Evolutionary conservation across 2,888 invertebrate genomes (phyloP).

Genomic region (Scaptomyza caliginosa): DNA sequence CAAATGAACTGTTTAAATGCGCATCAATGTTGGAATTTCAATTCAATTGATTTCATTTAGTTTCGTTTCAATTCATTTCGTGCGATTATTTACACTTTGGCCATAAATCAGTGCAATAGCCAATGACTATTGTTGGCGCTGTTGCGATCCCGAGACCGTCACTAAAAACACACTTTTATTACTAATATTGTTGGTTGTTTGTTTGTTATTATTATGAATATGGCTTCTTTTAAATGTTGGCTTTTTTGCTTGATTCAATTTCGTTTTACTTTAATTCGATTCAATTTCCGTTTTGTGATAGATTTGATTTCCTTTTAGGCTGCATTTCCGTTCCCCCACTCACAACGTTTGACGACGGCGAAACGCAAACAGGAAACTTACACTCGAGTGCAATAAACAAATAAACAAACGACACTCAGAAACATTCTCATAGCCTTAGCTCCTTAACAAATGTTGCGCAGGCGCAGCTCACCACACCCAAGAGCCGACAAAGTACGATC

Average conservation of each 20-base stretch:
- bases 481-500: conserved; percentile 18
- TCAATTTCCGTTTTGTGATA: conserved; percentile 53
- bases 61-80: conserved; percentile 39
- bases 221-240: conserved; percentile 23
- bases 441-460: conserved; percentile 43
- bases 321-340: conserved; percentile 53
- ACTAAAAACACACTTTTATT: conserved; percentile 31
- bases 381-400: conserved; percentile 53
- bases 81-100: conserved; percentile 64
- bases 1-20: conserved; percentile 16
- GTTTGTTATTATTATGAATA: conserved; percentile 26
- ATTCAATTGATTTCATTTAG: conserved; percentile 42
- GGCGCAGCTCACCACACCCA: conserved; percentile 46
- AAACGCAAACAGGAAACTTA: conserved; percentile 61
- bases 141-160: conserved; percentile 23
- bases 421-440: conserved; percentile 15
- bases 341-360: not conserved
- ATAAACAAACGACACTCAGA: conserved; percentile 45
- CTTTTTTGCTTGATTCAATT: conserved; percentile 42
- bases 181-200: not conserved
- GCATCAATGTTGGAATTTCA: conserved; percentile 36
- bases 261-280: conserved; percentile 3
- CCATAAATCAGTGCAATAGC: conserved; percentile 64
- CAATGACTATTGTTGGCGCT: conserved; percentile 30
- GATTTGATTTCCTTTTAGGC: conserved; percentile 45